Evolutionary conservation across 1,140 invertebrate genomes (phyloP), one percentile per base, ranked within the genome.

Genomic region (Whitmania pigra): DNA sequence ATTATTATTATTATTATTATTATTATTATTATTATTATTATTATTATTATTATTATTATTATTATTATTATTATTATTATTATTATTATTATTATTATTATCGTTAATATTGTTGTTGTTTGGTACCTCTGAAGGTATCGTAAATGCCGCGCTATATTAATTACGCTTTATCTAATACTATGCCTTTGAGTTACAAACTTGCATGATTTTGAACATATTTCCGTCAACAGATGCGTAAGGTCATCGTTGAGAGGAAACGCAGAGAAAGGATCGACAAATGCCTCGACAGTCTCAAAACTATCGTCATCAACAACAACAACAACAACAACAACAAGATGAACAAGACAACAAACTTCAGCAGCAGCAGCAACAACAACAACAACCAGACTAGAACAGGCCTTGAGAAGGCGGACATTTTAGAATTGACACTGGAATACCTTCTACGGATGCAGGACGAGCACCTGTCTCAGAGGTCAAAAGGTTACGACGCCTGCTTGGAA

Each of bases 221-320:
- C 57, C 22, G 9, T 15, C 57, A 63, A 63, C 72, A 73, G 72
- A 70, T 67, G 29, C 71, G 68, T n/a, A 93, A 94, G 81, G 91
- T 91, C 2, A 90, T 93, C 74, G 93, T 93, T 90, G 92, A 93
- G 79, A 93, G 93, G 81, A 86, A 89, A 75, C 82, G 91, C 74
- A 84, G 91, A 66, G 91, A 90, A 53, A 83, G 92, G 75, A 94
- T 94, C 75, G 93, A 93, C 83, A 87, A 89, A 74, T 93, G 90
- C 76, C 84, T 94, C 25, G 88, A 90, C 74, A 90, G 93, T 76
- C 82, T 94, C 53, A 93, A 93, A 80, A 87, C 88, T 49, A 85
- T 93, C 0, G 88, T 93, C 20, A 79, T 92, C 57, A 22, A 63
- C 43, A 49, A 17, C 43, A 49, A 17, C 43, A 49, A 43, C 40